Conservation (phyloP, 1,140 invertebrate genomes). For the Zaprionus taronus region DNA sequence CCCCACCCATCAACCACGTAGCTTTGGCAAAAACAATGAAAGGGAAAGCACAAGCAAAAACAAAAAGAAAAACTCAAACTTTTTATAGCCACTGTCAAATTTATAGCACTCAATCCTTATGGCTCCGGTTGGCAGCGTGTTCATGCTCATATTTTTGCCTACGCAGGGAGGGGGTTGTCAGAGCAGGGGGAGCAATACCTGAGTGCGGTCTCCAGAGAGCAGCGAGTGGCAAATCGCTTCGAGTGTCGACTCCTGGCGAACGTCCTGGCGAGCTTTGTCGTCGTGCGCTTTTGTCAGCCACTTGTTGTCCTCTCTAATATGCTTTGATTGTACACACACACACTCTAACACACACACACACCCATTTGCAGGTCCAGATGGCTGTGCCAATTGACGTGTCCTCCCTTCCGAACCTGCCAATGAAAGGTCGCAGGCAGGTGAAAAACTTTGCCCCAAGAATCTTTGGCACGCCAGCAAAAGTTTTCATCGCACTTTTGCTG, state of each 20-base stretch:
- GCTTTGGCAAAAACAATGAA: background rate
- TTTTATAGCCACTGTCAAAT: slow-evolving; percentile 40
- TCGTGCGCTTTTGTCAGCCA: slow-evolving; percentile 48
- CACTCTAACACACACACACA: background rate
- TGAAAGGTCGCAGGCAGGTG: slow-evolving; percentile 32
- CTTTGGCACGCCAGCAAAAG: slow-evolving; percentile 34
- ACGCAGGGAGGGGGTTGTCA: background rate
- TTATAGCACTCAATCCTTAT: slow-evolving; percentile 29
- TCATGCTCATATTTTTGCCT: slow-evolving; percentile 16
- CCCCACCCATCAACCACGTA: slow-evolving; percentile 32
- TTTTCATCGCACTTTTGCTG: slow-evolving; percentile 33
- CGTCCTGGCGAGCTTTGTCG: slow-evolving; percentile 9
- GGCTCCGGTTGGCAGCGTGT: background rate
- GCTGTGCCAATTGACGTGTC: slow-evolving; percentile 9
- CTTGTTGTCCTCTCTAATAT: slow-evolving; percentile 54
- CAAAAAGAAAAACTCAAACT: slow-evolving; percentile 4
- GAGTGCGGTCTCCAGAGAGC: slow-evolving; percentile 11
- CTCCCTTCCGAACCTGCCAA: background rate
- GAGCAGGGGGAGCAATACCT: slow-evolving; percentile 18
- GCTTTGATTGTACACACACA: slow-evolving; percentile 39
- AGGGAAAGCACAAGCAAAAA: slow-evolving; percentile 15
- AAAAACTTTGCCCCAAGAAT: slow-evolving; percentile 42
- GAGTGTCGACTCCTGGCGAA: slow-evolving; percentile 13
- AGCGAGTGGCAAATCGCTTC: slow-evolving; percentile 25
- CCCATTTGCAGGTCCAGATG: slow-evolving; percentile 9